Conservation (phyloP, 2,797 vertebrate genomes). For the Potorous gilbertii region DNA sequence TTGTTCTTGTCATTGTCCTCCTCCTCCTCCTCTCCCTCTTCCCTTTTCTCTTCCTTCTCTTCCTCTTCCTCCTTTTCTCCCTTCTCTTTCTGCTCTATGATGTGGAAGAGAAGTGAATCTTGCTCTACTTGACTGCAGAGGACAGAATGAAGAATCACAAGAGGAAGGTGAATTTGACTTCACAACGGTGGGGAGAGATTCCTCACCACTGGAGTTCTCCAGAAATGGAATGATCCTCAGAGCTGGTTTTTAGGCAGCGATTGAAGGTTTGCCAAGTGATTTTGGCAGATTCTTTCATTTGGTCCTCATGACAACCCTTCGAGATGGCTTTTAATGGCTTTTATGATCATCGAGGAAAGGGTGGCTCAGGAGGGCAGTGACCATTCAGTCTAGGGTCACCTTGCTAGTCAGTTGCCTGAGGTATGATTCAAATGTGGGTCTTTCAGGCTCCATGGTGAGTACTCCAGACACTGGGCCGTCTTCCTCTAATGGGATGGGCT, state of each 20-base stretch:
- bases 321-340: background rate
- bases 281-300: background rate
- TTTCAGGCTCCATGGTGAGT: background rate
- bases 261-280: background rate
- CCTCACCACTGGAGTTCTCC: background rate
- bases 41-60: no score
- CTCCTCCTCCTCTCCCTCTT: no score
- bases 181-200: background rate
- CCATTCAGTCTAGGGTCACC: background rate
- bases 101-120: background rate
- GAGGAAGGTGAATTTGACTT: background rate
- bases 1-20: no score
- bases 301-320: background rate
- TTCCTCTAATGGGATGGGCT: background rate
- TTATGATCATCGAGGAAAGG: background rate
- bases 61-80: no score
- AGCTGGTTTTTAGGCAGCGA: background rate
- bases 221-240: background rate
- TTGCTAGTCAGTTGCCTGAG: background rate
- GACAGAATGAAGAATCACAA: background rate
- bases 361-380: background rate
- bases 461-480: background rate
- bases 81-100: background rate
- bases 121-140: background rate
- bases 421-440: background rate